Conservation (phyloP, 2,888 invertebrate genomes). For the Eugnorisma glareosa region DNA sequence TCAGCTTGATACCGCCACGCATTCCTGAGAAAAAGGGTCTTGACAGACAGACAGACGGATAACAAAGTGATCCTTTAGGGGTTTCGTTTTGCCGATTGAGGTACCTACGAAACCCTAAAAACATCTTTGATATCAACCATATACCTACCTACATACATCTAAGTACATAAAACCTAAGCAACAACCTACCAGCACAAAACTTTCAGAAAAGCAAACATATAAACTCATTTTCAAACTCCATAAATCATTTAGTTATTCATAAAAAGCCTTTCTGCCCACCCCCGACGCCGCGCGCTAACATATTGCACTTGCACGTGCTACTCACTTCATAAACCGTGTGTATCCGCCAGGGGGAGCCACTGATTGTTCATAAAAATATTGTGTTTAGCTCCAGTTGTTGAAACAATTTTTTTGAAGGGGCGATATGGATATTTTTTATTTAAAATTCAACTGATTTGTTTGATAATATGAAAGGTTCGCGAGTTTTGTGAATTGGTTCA, state of each 20-base stretch:
- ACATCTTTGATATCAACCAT: neutral
- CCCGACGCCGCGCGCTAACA: constrained; percentile 77
- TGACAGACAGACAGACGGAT: too few relatives aligned
- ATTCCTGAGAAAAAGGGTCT: too few relatives aligned
- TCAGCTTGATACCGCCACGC: too few relatives aligned
- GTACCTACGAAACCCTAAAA: too few relatives aligned
- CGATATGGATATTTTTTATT: constrained; percentile 23
- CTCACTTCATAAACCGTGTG: constrained; percentile 88
- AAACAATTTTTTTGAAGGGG: constrained; percentile 48
- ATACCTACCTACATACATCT: neutral
- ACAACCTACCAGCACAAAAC: constrained; percentile 8
- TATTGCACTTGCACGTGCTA: constrained; percentile 89
- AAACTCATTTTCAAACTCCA: constrained; percentile 77
- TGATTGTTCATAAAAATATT: constrained; percentile 85
- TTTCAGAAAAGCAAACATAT: constrained; percentile 52
- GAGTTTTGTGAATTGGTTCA: neutral
- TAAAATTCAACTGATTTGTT: constrained; percentile 9
- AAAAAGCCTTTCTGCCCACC: constrained; percentile 85
- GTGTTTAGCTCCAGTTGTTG: constrained; percentile 60
- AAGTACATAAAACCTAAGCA: neutral
- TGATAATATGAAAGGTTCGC: neutral
- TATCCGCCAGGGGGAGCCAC: constrained; percentile 83
- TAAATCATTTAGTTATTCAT: constrained; percentile 90
- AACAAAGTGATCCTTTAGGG: too few relatives aligned
- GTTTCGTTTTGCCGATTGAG: too few relatives aligned